phyloP scores from a whole-genome alignment of 1,140 invertebrate species.

The Trachymyrmex cornetzi region DNA sequence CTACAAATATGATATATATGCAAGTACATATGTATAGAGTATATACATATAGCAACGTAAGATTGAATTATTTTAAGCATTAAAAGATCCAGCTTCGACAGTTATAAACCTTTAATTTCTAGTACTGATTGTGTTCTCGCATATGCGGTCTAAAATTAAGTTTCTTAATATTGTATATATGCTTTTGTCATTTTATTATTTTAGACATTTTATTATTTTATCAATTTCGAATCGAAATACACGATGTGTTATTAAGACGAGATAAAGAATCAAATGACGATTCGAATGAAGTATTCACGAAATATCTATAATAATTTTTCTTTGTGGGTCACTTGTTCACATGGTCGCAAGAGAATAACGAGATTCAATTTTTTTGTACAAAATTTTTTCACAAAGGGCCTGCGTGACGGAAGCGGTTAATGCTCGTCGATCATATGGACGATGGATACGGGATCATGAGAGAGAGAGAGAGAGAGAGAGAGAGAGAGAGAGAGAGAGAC shows the following conservation, averaged over 20 bases:
- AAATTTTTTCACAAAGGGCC: conserved; percentile 40
- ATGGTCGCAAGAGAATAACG: neutral
- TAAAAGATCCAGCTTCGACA: no score
- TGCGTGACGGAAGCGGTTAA: conserved; percentile 38
- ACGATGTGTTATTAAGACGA: neutral
- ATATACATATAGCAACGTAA: no score
- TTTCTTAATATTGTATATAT: no score
- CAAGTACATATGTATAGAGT: no score
- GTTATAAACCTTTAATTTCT: no score
- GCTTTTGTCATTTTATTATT: neutral
- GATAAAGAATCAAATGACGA: neutral
- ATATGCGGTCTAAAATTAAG: no score
- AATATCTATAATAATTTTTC: conserved; percentile 19
- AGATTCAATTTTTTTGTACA: conserved; percentile 47
- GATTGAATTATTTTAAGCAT: no score
- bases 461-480: neutral
- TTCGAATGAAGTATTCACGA: neutral
- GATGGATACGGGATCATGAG: conserved; percentile 50
- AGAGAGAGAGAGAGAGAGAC: neutral
- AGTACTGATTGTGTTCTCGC: no score
- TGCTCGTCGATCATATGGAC: conserved; percentile 47
- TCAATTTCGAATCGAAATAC: neutral
- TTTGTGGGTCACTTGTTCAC: conserved; percentile 17
- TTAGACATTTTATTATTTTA: neutral
- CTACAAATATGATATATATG: no score